Conservation (phyloP, 2,888 invertebrate genomes). For the Slavum lentiscoides region DNA sequence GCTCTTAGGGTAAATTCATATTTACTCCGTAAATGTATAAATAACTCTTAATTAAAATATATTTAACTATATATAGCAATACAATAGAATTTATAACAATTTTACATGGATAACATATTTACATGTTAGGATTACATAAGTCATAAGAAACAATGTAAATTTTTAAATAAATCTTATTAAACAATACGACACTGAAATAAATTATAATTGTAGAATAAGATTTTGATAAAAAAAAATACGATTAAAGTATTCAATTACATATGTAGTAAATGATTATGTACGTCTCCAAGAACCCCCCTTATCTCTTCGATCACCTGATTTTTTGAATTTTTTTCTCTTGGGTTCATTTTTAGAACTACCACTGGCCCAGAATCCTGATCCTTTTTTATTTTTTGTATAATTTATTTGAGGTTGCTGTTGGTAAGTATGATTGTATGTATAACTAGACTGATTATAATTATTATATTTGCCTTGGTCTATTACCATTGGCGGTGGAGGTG, state of each 20-base stretch:
- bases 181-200: not conserved
- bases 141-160: constrained; percentile 13
- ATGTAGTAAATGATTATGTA: constrained; percentile 28
- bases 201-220: not conserved
- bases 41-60: not conserved
- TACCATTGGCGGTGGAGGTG: constrained; percentile 35
- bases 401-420: constrained; percentile 29
- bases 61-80: constrained; percentile 19
- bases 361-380: constrained; percentile 37
- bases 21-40: constrained; percentile 19
- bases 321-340: constrained; percentile 44
- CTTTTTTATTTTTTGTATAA: constrained; percentile 36
- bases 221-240: constrained; percentile 3
- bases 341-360: constrained; percentile 44
- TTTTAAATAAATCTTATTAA: constrained; percentile 2
- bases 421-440: constrained; percentile 11
- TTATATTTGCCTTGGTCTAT: constrained; percentile 37
- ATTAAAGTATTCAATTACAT: constrained; percentile 13
- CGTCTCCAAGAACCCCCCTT: constrained; percentile 42
- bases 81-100: constrained; percentile 45
- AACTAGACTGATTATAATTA: constrained; percentile 42
- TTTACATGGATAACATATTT: constrained; percentile 31
- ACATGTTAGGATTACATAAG: constrained; percentile 14
- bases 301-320: constrained; percentile 43
- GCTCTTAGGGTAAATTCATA: not conserved